phyloP scores from a whole-genome alignment of 1,140 invertebrate genomes.

The Camponotus pennsylvanicus region DNA sequence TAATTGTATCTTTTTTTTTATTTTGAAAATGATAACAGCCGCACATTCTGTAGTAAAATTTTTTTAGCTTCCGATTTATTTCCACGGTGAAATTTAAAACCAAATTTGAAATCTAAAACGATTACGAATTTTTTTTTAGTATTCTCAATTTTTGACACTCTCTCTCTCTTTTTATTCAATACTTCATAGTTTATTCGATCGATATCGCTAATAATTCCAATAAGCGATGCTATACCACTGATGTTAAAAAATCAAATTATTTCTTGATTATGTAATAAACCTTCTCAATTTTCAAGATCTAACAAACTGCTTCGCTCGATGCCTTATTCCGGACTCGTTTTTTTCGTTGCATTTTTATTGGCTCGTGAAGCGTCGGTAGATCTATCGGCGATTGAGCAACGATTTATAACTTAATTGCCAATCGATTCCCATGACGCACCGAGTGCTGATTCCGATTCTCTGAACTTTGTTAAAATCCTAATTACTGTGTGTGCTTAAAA shows the following conservation, averaged over 20 bases:
- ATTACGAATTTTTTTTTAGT: too few species aligned
- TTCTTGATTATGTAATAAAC: conserved; percentile 28
- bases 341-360: conserved; percentile 44
- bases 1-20: neutral
- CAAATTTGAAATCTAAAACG: neutral
- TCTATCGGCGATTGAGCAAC: conserved; percentile 45
- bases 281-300: conserved; percentile 20
- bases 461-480: neutral
- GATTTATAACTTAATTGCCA: conserved; percentile 52
- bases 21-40: neutral
- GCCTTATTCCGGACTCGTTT: conserved; percentile 30
- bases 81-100: neutral
- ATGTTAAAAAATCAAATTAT: conserved; percentile 16
- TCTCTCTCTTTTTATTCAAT: neutral
- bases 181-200: conserved; percentile 7
- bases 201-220: conserved; percentile 14
- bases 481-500: neutral
- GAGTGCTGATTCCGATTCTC: neutral
- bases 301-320: conserved; percentile 6
- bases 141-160: neutral
- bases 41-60: neutral
- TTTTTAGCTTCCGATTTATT: conserved; percentile 4
- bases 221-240: neutral
- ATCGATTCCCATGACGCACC: neutral
- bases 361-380: conserved; percentile 4